Conservation (phyloP, 1,140 invertebrate genomes). For the Drosophila pachea region DNA sequence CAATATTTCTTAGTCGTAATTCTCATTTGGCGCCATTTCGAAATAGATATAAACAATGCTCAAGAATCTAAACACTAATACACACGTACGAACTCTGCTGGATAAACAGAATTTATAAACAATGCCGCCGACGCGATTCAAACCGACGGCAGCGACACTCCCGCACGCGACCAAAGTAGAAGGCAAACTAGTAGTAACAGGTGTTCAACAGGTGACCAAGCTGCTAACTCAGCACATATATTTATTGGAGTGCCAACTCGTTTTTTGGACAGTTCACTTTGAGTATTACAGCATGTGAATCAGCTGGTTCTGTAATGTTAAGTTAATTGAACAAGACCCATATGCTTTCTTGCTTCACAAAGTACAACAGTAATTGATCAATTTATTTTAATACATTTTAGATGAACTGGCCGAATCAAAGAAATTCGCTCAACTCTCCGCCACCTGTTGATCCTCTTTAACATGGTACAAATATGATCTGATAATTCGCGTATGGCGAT, state of each 20-base stretch:
- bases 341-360: no score
- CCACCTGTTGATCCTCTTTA: no score
- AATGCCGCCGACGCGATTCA: constrained; percentile 41
- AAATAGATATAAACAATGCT: constrained; percentile 19
- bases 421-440: no score
- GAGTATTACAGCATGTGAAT: background rate
- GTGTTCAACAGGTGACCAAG: constrained; percentile 39
- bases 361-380: no score
- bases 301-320: constrained; percentile 10
- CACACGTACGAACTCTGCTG: constrained; percentile 22
- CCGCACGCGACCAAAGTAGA: constrained; percentile 37
- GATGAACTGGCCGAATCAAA: no score
- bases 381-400: no score
- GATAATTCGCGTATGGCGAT: background rate
- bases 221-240: constrained; percentile 4
- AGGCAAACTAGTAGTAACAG: constrained; percentile 44
- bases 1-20: constrained; percentile 35
- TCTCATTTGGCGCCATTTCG: constrained; percentile 29
- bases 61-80: constrained; percentile 22
- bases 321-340: background rate
- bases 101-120: constrained; percentile 36
- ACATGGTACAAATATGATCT: no score
- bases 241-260: constrained; percentile 3
- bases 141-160: constrained; percentile 39
- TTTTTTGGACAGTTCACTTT: background rate